Base-by-base conservation (phyloP, 2,888 invertebrate species). In the Masnerella sp. region DNA sequence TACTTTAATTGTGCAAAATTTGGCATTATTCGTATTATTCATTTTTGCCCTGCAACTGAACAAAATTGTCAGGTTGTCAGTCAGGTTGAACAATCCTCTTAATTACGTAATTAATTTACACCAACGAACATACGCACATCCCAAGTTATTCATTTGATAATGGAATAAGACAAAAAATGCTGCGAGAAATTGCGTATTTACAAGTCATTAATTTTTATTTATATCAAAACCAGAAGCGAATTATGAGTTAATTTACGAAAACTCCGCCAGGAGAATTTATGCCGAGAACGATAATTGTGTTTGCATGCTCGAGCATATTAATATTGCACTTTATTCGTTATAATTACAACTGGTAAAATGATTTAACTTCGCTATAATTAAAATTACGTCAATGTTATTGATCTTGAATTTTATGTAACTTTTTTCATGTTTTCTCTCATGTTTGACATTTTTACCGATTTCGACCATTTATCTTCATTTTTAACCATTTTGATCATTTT, bases 221-320 rank as follows among this genome's bases (percentile, higher is more conserved):
- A 18, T 18, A 11, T 11, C 8, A 8, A 20, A 30, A 30, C 28
- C 17, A 56, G 30, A 42, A 40, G 22, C 4, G 30, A 18, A 40
- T 42, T 56, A 30, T 12, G 42, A 56, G 54, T 56, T 42, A 42
- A 56, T 56, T 42, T 42, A 56, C 30, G 18, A 17, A 40, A 30
- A n/a, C 11, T 42, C 11, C 30, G 18, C 15, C 43, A 7, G 1
- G 22, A 32, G 34, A 43, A 43, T 58, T 58, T 58, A 58, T 34
- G 43, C 32, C 8, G n/a, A 20, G 18, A 32, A 22, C 32, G 32
- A 32, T 43, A 58, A 58, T 43, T 43, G 34, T 43, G 43, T 43
- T 58, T 58, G 28, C 20, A 32, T 58, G 32, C 9, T 22, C 22
- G 15, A 34, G 34, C 15, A 22, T 42, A 32, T 42, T 40, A 30